Evolutionary conservation across 2,888 invertebrate species (phyloP).

Genomic region (Adineta ricciae): DNA sequence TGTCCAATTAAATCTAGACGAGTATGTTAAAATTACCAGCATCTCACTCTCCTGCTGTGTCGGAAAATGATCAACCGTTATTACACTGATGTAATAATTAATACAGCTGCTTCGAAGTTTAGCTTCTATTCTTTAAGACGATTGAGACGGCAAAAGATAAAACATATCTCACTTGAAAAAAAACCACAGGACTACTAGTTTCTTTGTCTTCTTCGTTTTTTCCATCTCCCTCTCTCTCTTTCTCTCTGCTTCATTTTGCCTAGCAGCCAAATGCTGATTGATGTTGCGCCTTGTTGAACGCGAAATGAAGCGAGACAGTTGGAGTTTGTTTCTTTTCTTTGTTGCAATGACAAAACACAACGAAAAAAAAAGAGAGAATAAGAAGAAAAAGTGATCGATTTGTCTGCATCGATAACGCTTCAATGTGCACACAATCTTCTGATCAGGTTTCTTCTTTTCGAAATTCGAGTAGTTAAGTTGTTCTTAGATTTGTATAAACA

Average conservation of each 20-base stretch:
- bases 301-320: slow-evolving; percentile 9
- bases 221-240: neutral
- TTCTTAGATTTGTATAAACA: slow-evolving; percentile 13
- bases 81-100: neutral
- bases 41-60: slow-evolving; percentile 9
- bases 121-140: neutral
- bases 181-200: neutral
- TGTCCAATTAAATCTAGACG: neutral
- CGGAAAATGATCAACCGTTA: slow-evolving; percentile 13
- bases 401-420: slow-evolving; percentile 15
- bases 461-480: slow-evolving; percentile 13
- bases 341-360: slow-evolving; percentile 9
- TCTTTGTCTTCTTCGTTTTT: neutral
- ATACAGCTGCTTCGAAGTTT: neutral
- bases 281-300: slow-evolving; percentile 13
- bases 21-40: slow-evolving; percentile 13
- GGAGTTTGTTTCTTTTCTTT: slow-evolving; percentile 7
- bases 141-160: neutral
- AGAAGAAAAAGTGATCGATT: slow-evolving; percentile 9
- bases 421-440: slow-evolving; percentile 5
- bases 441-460: slow-evolving; percentile 15
- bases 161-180: slow-evolving; percentile 5
- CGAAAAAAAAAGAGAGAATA: neutral
- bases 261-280: slow-evolving; percentile 13
- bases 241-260: neutral